phyloP scores from a whole-genome alignment of 2,888 invertebrate species.

The Fissipunctia ypsillon region DNA sequence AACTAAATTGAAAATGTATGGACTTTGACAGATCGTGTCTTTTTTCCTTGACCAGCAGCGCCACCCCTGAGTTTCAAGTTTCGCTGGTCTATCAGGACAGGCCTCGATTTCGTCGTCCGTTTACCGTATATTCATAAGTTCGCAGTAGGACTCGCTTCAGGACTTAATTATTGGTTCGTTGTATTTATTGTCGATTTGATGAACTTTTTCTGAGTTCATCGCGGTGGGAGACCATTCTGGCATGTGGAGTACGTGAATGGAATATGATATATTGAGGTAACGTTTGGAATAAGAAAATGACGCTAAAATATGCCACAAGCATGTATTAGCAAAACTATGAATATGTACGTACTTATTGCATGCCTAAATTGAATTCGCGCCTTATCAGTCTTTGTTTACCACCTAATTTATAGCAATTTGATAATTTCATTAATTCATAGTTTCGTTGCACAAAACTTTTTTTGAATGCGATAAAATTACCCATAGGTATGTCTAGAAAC shows the following conservation, averaged over 20 bases:
- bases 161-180: constrained; percentile 70
- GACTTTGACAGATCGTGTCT: not conserved
- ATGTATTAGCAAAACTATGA: not conserved
- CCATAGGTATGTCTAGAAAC: not conserved
- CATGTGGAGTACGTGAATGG: constrained; percentile 28
- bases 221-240: constrained; percentile 61
- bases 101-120: constrained; percentile 56
- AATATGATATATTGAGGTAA: constrained; percentile 10
- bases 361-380: too few relatives aligned
- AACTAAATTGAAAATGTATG: constrained; percentile 7
- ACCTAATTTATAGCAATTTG: not conserved
- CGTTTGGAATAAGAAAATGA: not conserved
- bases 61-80: constrained; percentile 4
- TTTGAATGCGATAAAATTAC: not conserved
- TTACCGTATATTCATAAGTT: constrained; percentile 72
- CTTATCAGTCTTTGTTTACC: too few relatives aligned
- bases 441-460: not conserved
- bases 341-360: not conserved
- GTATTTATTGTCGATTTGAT: constrained; percentile 64
- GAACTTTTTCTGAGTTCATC: constrained; percentile 53
- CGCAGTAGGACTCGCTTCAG: constrained; percentile 64
- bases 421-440: too few relatives aligned
- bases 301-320: not conserved
- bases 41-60: constrained; percentile 16
- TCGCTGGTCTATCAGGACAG: not conserved